phyloP scores from a whole-genome alignment of 1,140 invertebrate species.

The Saccostrea cuccullata region DNA sequence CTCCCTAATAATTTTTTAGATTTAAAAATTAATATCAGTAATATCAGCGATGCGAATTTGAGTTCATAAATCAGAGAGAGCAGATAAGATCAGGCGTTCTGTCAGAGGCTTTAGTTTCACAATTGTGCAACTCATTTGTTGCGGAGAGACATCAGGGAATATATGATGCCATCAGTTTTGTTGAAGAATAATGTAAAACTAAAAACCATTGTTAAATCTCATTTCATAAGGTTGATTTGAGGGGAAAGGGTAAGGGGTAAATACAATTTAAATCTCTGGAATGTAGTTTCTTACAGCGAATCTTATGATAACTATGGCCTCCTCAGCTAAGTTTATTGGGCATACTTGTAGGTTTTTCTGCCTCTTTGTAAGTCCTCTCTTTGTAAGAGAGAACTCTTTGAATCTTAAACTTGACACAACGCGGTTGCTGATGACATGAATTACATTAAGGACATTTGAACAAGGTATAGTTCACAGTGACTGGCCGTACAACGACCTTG shows the following conservation, averaged over 20 bases:
- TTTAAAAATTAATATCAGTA: neutral
- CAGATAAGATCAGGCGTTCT: conserved; percentile 1
- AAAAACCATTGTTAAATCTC: conserved; percentile 1
- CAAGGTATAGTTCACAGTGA: too few species aligned
- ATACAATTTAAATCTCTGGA: neutral
- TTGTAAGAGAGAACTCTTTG: too few species aligned
- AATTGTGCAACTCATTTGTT: conserved; percentile 12
- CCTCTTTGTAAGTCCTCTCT: too few species aligned
- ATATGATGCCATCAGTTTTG: neutral
- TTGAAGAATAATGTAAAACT: neutral
- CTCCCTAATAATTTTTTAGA: neutral
- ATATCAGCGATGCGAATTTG: conserved; percentile 27
- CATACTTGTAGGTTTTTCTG: too few species aligned
- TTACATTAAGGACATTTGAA: too few species aligned
- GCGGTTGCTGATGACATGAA: too few species aligned
- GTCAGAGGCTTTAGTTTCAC: conserved; percentile 9
- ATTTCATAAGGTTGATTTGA: neutral
- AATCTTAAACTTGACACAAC: too few species aligned
- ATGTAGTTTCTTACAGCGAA: neutral
- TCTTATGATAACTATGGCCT: too few species aligned
- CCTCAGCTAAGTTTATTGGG: too few species aligned
- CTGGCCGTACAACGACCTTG: too few species aligned
- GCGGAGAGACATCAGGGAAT: neutral
- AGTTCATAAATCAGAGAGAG: conserved; percentile 13
- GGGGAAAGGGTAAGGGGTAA: neutral